A percentile compares a stretch with the other conserved stretches of the same genome.
These are phyloP conservation scores for Acleris sparsana DNA, from an alignment of 2,888 invertebrate genomes.

Conservation along the genomic window DNA sequence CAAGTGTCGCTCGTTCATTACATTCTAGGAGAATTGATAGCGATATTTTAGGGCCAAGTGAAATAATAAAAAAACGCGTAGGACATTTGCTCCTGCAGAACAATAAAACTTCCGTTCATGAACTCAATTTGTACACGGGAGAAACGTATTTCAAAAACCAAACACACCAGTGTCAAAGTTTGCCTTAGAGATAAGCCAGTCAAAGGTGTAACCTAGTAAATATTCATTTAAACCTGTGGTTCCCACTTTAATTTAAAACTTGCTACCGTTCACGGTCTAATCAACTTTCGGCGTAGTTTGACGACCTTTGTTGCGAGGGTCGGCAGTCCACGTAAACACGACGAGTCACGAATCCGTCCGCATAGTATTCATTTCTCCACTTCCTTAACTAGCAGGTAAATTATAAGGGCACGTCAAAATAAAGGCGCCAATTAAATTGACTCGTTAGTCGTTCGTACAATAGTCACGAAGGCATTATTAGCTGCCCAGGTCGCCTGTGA, in stretches of 20 bases:
- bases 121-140: background rate
- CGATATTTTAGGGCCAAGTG: background rate
- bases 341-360: constrained; percentile 43
- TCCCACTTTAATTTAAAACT: constrained; percentile 35
- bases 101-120: background rate
- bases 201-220: background rate
- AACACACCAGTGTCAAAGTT: background rate
- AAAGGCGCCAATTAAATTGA: constrained; percentile 63
- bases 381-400: constrained; percentile 61
- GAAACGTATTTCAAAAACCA: background rate
- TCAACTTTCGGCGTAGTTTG: constrained; percentile 36
- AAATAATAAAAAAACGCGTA: background rate
- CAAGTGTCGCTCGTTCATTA: constrained; percentile 14
- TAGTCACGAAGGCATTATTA: constrained; percentile 53
- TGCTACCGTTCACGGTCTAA: constrained; percentile 29
- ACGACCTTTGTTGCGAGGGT: constrained; percentile 35
- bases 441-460: constrained; percentile 45
- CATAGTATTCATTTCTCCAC: constrained; percentile 54
- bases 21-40: constrained; percentile 3
- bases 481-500: constrained; percentile 30
- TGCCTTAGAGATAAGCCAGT: constrained; percentile 8
- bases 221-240: constrained; percentile 23
- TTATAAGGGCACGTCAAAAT: constrained; percentile 57
- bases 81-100: too few relatives aligned
- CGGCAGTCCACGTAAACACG: constrained; percentile 24